Percentiles rank a stretch among this genome's conserved stretches.
Evolutionary conservation across 2,888 invertebrate species (phyloP).

Genomic region (Smittia sp.): DNA sequence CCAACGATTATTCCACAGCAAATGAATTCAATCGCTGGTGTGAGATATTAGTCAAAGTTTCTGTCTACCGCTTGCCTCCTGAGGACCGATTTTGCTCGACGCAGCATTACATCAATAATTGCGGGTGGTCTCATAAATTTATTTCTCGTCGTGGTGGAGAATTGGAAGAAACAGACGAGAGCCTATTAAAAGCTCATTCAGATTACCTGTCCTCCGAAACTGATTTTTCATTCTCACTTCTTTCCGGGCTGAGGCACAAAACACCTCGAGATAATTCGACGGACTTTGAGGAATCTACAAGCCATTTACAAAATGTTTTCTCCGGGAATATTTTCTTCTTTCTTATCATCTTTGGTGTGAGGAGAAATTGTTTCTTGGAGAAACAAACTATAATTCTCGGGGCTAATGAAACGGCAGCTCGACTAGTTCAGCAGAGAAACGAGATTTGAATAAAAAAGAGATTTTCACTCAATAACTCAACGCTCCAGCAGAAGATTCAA

Average conservation of each 20-base stretch:
- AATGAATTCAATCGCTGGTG: slow-evolving; percentile 25
- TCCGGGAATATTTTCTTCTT: not conserved
- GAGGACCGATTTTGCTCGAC: slow-evolving; percentile 29
- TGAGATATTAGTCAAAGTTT: slow-evolving; percentile 40
- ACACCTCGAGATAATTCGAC: slow-evolving; percentile 13
- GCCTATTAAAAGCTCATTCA: slow-evolving; percentile 38
- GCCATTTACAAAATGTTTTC: slow-evolving; percentile 1
- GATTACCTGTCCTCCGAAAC: slow-evolving; percentile 6
- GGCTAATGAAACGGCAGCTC: not conserved
- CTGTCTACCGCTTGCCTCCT: not conserved
- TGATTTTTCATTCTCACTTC: not conserved
- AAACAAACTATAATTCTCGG: not conserved
- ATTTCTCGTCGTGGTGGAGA: not conserved
- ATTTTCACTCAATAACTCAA: slow-evolving; percentile 40
- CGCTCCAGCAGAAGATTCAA: too few species aligned
- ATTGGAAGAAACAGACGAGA: slow-evolving; percentile 14
- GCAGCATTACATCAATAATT: slow-evolving; percentile 38
- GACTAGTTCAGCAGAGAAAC: slow-evolving; percentile 10
- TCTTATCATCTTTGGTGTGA: not conserved
- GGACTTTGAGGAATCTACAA: not conserved
- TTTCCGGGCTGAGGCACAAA: not conserved
- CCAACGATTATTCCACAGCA: not conserved
- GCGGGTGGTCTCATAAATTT: slow-evolving; percentile 39
- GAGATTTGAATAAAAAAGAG: slow-evolving; percentile 40
- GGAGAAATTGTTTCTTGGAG: not conserved